Percentiles rank a stretch among this genome's conserved stretches.
Evolutionary conservation across 2,797 vertebrate genomes (phyloP).

Genomic region (Hippoglossus hippoglossus): DNA sequence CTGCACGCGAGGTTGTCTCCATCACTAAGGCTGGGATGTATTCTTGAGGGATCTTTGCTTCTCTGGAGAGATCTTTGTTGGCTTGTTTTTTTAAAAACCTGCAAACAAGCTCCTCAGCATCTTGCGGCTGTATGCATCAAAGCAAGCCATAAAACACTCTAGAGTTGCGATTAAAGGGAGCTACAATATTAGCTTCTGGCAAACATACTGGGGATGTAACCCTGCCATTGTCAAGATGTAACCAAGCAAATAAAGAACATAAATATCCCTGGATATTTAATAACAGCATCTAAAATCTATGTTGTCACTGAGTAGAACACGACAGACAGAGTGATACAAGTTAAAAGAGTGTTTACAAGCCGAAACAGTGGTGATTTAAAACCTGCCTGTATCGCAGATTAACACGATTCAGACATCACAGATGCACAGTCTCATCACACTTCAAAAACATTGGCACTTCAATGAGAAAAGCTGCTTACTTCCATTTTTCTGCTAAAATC

Average conservation of each 20-base stretch:
- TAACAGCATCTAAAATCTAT: background rate
- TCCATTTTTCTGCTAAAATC: no score
- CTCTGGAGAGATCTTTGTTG: slow-evolving; percentile 36
- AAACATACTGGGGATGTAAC: slow-evolving; percentile 10
- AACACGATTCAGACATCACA: no score
- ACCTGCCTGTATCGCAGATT: background rate
- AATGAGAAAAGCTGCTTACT: background rate
- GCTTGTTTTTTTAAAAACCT: slow-evolving; percentile 9
- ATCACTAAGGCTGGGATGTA: slow-evolving; percentile 60
- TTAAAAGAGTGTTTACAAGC: slow-evolving; percentile 11
- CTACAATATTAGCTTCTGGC: slow-evolving; percentile 9
- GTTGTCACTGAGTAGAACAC: slow-evolving; percentile 6
- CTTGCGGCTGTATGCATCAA: slow-evolving; percentile 38
- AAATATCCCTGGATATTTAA: background rate
- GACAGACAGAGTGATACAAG: background rate
- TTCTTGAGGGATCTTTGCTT: slow-evolving; percentile 49
- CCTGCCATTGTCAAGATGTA: background rate
- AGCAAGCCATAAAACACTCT: slow-evolving; percentile 17
- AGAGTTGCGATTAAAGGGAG: slow-evolving; percentile 19
- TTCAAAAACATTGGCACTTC: background rate
- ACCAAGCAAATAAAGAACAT: background rate
- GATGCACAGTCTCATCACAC: background rate
- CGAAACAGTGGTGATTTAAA: slow-evolving; percentile 11
- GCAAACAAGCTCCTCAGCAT: slow-evolving; percentile 50
- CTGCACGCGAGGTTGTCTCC: slow-evolving; percentile 52